Evolutionary conservation across 2,888 invertebrate genomes (phyloP).

Genomic region (Mesochorus sp.): DNA sequence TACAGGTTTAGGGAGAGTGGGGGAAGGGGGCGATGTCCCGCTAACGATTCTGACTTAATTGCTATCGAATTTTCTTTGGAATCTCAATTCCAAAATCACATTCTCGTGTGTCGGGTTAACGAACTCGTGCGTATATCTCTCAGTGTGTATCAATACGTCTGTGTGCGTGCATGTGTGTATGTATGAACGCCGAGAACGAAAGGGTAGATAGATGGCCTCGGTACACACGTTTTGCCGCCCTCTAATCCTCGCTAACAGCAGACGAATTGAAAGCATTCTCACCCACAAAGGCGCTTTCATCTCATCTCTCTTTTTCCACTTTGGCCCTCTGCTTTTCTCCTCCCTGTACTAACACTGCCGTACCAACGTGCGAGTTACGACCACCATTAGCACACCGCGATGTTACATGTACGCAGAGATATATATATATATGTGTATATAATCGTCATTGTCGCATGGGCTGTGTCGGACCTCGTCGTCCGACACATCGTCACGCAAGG

Average conservation of each 20-base stretch:
- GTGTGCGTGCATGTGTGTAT: neutral
- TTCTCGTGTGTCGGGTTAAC: constrained; percentile 51
- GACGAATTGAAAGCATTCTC: constrained; percentile 75
- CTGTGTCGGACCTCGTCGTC: constrained; percentile 33
- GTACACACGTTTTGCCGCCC: constrained; percentile 61
- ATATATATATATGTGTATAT: neutral
- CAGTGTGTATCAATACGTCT: neutral
- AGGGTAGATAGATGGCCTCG: constrained; percentile 60
- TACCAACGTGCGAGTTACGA: too few relatives aligned
- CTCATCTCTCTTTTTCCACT: constrained; percentile 57
- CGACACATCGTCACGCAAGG: neutral
- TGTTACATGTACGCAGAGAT: neutral
- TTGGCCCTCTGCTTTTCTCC: constrained; percentile 38
- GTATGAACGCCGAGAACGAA: constrained; percentile 44
- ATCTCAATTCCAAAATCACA: constrained; percentile 67
- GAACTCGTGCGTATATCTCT: constrained; percentile 48
- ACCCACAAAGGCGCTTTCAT: constrained; percentile 72
- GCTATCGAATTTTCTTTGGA: constrained; percentile 69
- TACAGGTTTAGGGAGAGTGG: too few relatives aligned
- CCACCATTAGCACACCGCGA: too few relatives aligned
- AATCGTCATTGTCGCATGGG: constrained; percentile 27
- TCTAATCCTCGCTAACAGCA: constrained; percentile 73
- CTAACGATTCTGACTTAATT: constrained; percentile 67
- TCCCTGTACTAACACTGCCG: constrained; percentile 5
- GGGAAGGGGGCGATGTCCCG: too few relatives aligned